Base-by-base conservation (phyloP, 2,888 invertebrate species). In the Elysia crispata region DNA sequence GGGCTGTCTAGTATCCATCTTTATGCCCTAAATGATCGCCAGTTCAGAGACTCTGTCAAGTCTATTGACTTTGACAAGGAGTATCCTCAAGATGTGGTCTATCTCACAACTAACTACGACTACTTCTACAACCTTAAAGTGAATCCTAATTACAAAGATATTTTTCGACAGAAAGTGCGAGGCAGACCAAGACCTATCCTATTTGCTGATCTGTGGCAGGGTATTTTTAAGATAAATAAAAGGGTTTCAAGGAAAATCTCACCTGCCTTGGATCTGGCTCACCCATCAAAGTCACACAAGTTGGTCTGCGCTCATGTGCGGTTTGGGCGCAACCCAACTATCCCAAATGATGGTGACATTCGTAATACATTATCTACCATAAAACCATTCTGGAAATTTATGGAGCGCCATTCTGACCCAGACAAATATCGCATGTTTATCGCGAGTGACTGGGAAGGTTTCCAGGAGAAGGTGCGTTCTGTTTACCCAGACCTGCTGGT, bases 261-360 rank as follows among this genome's bases (percentile, higher is more conserved):
- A 15, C 62, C 75, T 8, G 82, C 82, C 11, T 23, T 83, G 18
- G 70, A 79, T 18, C 31, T 74, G 28, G 81, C 81, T 0, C 73
- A 76, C 8, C 81, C 82, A 20, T 78, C 82, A 0, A 23, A 62
- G 3, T 76, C 73, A 15, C 82, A 81, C 73, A 84, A 84, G 20
- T 75, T 86, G 23, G 81, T 83, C 8, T 83, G 86, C 75, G 84
- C 84, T 25, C 85, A 86, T 70, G 76, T 86, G 28, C 69, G 85
- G 20, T 78, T 85, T 49, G 85, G 85, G 13, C 75, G 79, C 31
- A 86, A 84, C 79, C 86, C 86, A 1, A 81, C 84, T 18, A 82
- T 86, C 15, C 86, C 86, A 8, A 78, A 75, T 18, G 86, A 86
- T 66, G 81, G 81, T 0, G 81, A 84, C 31, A 76, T 83, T 11